Conservation (phyloP, 2,888 invertebrate genomes). For the Merodon equestris region DNA sequence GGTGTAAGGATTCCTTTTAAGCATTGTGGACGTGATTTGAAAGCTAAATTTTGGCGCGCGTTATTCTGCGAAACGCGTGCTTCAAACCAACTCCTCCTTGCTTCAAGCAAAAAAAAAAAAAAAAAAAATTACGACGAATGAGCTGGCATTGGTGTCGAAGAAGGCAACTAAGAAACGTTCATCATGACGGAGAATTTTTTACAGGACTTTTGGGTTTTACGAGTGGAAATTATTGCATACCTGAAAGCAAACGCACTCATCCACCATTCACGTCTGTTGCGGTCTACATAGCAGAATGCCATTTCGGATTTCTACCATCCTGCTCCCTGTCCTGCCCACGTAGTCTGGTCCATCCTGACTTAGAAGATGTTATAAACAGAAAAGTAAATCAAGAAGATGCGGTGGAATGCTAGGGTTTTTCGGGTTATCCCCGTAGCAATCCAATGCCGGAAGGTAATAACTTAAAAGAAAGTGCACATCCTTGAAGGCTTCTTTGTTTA, state of each 20-base stretch:
- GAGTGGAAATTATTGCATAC: conserved; percentile 63
- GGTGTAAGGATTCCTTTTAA: conserved; percentile 59
- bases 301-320: too few relatives aligned
- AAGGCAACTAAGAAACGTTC: conserved; percentile 27
- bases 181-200: conserved; percentile 47
- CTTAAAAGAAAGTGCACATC: conserved; percentile 57
- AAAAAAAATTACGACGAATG: too few relatives aligned
- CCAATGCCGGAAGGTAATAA: conserved; percentile 56
- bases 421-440: conserved; percentile 12
- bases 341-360: conserved; percentile 5
- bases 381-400: conserved; percentile 56
- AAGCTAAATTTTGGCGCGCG: conserved; percentile 24
- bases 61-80: conserved; percentile 32
- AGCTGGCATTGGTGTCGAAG: neutral
- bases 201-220: conserved; percentile 59
- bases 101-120: too few relatives aligned
- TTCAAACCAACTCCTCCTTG: conserved; percentile 4
- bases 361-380: conserved; percentile 49
- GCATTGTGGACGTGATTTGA: conserved; percentile 61
- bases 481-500: conserved; percentile 49
- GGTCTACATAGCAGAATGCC: neutral
- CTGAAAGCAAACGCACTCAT: conserved; percentile 29
- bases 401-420: neutral
- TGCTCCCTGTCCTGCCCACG: too few relatives aligned
- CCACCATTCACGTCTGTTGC: conserved; percentile 9